phyloP scores from a whole-genome alignment of 2,888 invertebrate genomes.

The Chymomyza caudatula region DNA sequence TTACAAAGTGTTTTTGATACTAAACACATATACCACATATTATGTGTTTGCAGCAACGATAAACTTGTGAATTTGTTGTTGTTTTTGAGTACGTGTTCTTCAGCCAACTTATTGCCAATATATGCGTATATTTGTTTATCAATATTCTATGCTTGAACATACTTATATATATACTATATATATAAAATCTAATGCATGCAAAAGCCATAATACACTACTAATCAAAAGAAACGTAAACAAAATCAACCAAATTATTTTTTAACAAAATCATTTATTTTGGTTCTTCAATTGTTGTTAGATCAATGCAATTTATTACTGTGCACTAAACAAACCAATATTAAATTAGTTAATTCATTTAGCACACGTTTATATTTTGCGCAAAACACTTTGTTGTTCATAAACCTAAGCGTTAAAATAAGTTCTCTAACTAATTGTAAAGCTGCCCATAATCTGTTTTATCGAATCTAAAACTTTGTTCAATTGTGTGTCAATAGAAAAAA shows the following conservation, averaged over 20 bases:
- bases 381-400: constrained; percentile 39
- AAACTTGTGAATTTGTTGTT: constrained; percentile 38
- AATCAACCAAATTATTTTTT: not conserved
- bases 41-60: constrained; percentile 27
- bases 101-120: constrained; percentile 74
- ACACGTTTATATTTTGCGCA: not conserved
- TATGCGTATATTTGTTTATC: constrained; percentile 27
- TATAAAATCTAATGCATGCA: constrained; percentile 11
- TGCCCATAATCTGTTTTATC: constrained; percentile 1
- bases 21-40: constrained; percentile 21
- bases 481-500: constrained; percentile 15
- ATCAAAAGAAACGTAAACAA: not conserved
- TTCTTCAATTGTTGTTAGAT: constrained; percentile 53
- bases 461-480: constrained; percentile 32
- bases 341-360: not conserved
- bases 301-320: constrained; percentile 66
- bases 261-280: constrained; percentile 15
- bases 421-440: constrained; percentile 17
- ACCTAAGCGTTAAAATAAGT: constrained; percentile 24
- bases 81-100: constrained; percentile 38
- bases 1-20: constrained; percentile 18
- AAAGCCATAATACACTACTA: constrained; percentile 13
- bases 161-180: constrained; percentile 14
- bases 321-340: constrained; percentile 24
- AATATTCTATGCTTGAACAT: not conserved